Base-by-base conservation (phyloP, 2,113 vertebrate genomes). In the Trematocara zebra region DNA sequence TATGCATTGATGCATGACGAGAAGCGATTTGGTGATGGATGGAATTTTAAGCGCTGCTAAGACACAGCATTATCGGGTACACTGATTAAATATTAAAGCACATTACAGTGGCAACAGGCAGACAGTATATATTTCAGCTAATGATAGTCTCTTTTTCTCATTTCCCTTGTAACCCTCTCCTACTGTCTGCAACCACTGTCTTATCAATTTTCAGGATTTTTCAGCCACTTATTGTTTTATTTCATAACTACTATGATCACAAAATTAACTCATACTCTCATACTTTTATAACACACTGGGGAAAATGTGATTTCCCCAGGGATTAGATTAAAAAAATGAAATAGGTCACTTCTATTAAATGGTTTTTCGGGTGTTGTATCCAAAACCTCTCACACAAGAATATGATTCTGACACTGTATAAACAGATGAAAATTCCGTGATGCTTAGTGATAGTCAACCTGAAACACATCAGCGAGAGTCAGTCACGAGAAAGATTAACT, bases 21-120 rank as follows among this genome's bases (percentile, higher is more conserved):
- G 52, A 59, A 61, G 20, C 9, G 11, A 85, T 91, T 81, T 80
- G 33, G 35, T 76, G 35, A 86, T 37, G 74, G 86, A 81, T 64
- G 87, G 89, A 88, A 93, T 95, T 93, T 93, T 94, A 94, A 93
- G 69, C 20, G 79, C 88, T 76, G 56, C 87, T 57, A 72, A 79
- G 88, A 86, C 72, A 53, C 85, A 47, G 76, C 54, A 91, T 87
- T 74, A 91, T 88, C 56, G 61, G 69, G 54, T 87, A 56, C 20
- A 72, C 42, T 90, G 28, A 89, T 94, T 12, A 90, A 93, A 91
- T 91, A 92, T 92, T 93, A 86, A 94, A 89, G 44, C 57, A 11
- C 56, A 86, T 80, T 86, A 91, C 78, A 84, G 79, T 37, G 59
- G 18, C 59, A 64, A 64, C 18, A 67, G 76, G 74, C 67, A 54